Base-by-base conservation (phyloP, 2,797 vertebrate species). In the Hippocampus kuda region DNA sequence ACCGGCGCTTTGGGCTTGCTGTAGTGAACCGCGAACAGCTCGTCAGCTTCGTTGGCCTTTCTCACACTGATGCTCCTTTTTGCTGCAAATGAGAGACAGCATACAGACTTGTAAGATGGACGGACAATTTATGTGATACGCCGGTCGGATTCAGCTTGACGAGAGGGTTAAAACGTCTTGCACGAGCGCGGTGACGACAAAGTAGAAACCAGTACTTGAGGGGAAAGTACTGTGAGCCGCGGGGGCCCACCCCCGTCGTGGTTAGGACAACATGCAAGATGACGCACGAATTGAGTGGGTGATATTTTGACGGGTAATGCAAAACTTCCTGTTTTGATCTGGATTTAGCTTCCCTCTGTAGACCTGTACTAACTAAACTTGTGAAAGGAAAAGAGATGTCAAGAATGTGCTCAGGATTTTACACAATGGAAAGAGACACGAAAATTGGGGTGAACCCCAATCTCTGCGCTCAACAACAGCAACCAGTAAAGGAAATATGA, bases 301-400 rank as follows among this genome's bases (percentile, higher is more conserved):
- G 73, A 70, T 82, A 84, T 79, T 81, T 81, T 80, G 69, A 86
- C 72, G 51, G 53, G 53, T 54, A 54, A 71, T 76, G 7, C 72
- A 66, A 82, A 41, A 72, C 81, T 83, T 87, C 88, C 83, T 86
- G 80, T 84, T 88, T 86, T 77, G 78, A 68, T 62, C 30, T 72
- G 51, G 0, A 68, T 80, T 72, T 75, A 73, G 79, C 75, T 76
- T 77, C 56, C 64, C 34, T 71, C 60, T 61, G 56, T 66, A 54
- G 46, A 57, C 20, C 42, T 18, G 34, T 51, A 68, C 59, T 51
- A 57, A 54, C 61, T 53, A 2, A 61, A 75, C 26, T 64, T 16
- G 51, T 38, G 57, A 70, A 20, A 68, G 74, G 72, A 75, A 75
- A 79, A 22, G 46, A 9, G 67, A 51, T 60, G 72, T 54, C 51